Evolutionary conservation across 2,888 invertebrate genomes (phyloP), one percentile per base, ranked within the genome.

Genomic region (Rhodophaea formosa): DNA sequence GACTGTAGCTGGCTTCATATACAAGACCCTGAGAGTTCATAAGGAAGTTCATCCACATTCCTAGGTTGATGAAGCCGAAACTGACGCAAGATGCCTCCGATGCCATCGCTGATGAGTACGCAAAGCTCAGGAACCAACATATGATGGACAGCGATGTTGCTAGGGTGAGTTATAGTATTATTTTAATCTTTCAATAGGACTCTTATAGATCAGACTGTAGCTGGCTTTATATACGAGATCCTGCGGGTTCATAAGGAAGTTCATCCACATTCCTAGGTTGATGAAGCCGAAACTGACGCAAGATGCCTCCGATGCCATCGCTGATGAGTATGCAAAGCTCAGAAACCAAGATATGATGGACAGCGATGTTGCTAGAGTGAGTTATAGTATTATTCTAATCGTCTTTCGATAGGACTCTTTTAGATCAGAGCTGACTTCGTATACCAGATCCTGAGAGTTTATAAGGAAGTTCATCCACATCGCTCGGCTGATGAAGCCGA

Each of bases 401-500:
- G n/a, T n/a, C n/a, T n/a, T n/a, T n/a, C n/a, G n/a, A n/a, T n/a
- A n/a, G n/a, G n/a, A n/a, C n/a, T n/a, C n/a, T n/a, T n/a, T n/a
- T n/a, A n/a, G n/a, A n/a, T n/a, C n/a, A n/a, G n/a, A n/a, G n/a
- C n/a, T n/a, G n/a, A n/a, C n/a, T n/a, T n/a, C n/a, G n/a, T n/a
- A n/a, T n/a, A 97, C 56, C 96, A 97, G 88, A 95, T 98, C 59
- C 91, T 99, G 0, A 97, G 96, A 95, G 64, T 99, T 99, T 77
- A 98, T 99, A 97, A 93, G 96, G 66, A 99, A 99, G 88, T 99
- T 96, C 83, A 96, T 99, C 64, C 96, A 98, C 80, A 96, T 99
- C 71, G 99, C 99, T n/a, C 96, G 97, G 68, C 95, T 95, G 58
- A 93, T 98, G 88, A 98, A 97, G 84, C 99, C 99, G 0, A 94